Conservation (phyloP, 92 coral and sea anemone species). For the Zoanthus gigantus region DNA sequence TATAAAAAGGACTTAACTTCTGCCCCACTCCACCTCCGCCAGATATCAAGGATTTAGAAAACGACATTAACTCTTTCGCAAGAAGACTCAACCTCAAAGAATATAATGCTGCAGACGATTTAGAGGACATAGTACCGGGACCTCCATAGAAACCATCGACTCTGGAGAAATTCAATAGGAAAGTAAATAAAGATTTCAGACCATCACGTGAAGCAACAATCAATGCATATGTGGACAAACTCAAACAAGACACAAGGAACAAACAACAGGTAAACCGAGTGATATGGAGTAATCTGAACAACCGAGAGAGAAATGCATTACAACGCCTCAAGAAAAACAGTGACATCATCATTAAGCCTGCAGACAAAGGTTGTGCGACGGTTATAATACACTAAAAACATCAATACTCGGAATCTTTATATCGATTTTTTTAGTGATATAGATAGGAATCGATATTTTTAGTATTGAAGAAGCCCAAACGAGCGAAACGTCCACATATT, state of each 20-base stretch:
- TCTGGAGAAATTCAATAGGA: constrained; percentile 24
- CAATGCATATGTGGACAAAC: constrained; percentile 18
- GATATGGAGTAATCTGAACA: constrained; percentile 4
- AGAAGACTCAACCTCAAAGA: constrained; percentile 21
- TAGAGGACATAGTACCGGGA: constrained; percentile 7
- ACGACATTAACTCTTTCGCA: constrained; percentile 7
- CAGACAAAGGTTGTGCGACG: constrained; percentile 11
- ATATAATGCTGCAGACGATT: constrained; percentile 22
- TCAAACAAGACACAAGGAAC: constrained; percentile 16
- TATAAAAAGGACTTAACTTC: not conserved
- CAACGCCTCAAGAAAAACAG: not conserved
- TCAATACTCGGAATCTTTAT: too few relatives aligned
- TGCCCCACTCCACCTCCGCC: not conserved
- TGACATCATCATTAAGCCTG: constrained; percentile 20
- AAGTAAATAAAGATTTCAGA: not conserved
- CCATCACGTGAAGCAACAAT: constrained; percentile 14
- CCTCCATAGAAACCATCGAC: constrained; percentile 31
- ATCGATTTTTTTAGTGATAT: too few relatives aligned
- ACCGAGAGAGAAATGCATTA: constrained; percentile 4
- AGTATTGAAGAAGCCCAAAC: too few relatives aligned
- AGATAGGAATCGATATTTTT: too few relatives aligned
- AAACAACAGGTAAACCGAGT: not conserved
- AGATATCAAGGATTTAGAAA: not conserved
- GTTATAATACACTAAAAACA: not conserved
- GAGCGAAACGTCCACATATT: too few relatives aligned